Base-by-base conservation (phyloP, 2,888 invertebrate species). In the Synergus gifuensis region DNA sequence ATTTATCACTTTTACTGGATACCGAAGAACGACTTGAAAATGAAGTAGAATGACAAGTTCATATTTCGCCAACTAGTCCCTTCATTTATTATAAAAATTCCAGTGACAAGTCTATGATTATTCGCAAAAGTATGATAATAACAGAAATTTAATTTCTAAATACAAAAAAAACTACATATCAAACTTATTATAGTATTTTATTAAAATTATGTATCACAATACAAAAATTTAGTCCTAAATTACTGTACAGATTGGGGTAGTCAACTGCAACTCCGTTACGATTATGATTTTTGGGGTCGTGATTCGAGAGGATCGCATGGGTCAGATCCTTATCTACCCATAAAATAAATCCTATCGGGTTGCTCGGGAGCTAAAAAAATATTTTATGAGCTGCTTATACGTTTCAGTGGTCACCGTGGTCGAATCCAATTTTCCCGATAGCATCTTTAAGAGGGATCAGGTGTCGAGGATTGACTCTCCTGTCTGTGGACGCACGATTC, bases 341-440 rank as follows among this genome's bases (percentile, higher is more conserved):
- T 90, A 89, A 91, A 91, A 90, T 91, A 90, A 90, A 91, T 91
- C 91, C 91, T 83, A 87, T 86, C 84, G 85, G 82, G 82, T 87
- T 87, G 86, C 83, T 88, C 87, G 87, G 80, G 87, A 88, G 89
- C 88, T 90, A 28, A 89, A 91, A 90, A 91, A 91, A 90, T 90
- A 91, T 91, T 91, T 92, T 91, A 92, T 89, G 91, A 90, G 90
- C 91, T 91, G 91, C 91, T 92, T 92, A 92, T 92, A 91, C 92
- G 91, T 91, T 90, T 87, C 88, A 90, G 86, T 88, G 91, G 92
- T 91, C 91, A 91, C 92, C 92, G 88, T 87, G 86, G 90, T 88
- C 88, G 89, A 90, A 92, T 92, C 90, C 92, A 92, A 92, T 92
- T 92, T 92, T 90, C 87, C 85, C 89, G 92, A 92, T 92, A 92